A percentile compares a stretch with the other conserved stretches of the same genome.
Conservation (phyloP, 2,113 vertebrate species). For the Microtus oregoni region DNA sequence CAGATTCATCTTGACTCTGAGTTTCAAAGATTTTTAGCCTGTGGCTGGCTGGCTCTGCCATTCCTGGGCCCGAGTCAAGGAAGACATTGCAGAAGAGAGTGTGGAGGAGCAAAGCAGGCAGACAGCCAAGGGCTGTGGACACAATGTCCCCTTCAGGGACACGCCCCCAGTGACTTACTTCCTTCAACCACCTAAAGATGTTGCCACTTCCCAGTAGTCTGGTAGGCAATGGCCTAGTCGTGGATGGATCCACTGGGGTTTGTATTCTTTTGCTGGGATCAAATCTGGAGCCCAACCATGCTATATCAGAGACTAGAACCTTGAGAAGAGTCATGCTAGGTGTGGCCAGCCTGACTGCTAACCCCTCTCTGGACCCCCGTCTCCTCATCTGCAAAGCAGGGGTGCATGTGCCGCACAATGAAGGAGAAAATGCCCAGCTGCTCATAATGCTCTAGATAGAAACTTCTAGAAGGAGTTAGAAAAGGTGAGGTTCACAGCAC, state of each 20-base stretch:
- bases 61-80: not conserved
- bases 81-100: not conserved
- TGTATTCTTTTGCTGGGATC: not conserved
- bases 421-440: not conserved
- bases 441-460: not conserved
- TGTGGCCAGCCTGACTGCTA: not conserved
- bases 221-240: not conserved
- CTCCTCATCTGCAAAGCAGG: not conserved
- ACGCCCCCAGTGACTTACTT: not conserved
- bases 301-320: not conserved
- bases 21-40: not conserved
- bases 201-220: not conserved
- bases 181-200: not conserved
- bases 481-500: not conserved
- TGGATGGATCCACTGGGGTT: not conserved
- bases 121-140: not conserved
- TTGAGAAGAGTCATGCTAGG: not conserved
- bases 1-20: not conserved
- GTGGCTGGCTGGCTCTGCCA: not conserved
- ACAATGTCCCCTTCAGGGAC: not conserved
- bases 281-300: no score
- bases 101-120: not conserved
- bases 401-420: not conserved
- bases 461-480: constrained; percentile 21
- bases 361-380: not conserved